Base-by-base conservation (phyloP, 2,888 invertebrate genomes). In the Cantharis rustica region DNA sequence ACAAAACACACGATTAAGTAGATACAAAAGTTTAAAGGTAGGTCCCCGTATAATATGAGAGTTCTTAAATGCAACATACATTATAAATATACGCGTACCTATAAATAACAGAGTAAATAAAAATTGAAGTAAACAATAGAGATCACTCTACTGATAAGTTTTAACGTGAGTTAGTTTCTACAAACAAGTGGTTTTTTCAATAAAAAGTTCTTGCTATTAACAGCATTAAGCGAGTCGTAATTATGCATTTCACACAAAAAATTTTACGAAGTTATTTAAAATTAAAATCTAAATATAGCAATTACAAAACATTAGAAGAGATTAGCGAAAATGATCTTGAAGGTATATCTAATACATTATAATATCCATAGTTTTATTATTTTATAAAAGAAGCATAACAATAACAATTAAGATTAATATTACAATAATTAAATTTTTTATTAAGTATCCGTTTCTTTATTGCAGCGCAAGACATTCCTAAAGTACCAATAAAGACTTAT, bases 401-500 rank as follows among this genome's bases (percentile, higher is more conserved):
- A 23, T 23, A 23, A 23, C 23, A 23, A 13, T 66, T 20, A 64
- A 20, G 5, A 13, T 64, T n/a, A 20, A 20, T 17, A 64, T 64
- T 31, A 3, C 3, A 31, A 31, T 13, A 31, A 31, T 13, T 11
- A 31, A 2, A 31, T 2, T 3, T 13, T 47, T 47, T 11, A n/a
- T 47, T 47, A n/a, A 47, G n/a, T n/a, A 1, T 47, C n/a, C 5
- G 17, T 66, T 66, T 66, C 9, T 66, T 11, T 66, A 10, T 66
- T 86, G 62, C 83, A 87, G 87, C 83, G 72, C 84, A 82, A 82
- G 86, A 86, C 79, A 79, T 83, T 75, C 94, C 95, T 81, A 92
- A 92, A 80, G 90, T 93, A 83, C 95, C 95, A 79, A 90, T 93
- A 83, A 93, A 93, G 88, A 95, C 95, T 72, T 95, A 95, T 88